phyloP scores from a whole-genome alignment of 2,113 vertebrate species.

The Pagrus major region DNA sequence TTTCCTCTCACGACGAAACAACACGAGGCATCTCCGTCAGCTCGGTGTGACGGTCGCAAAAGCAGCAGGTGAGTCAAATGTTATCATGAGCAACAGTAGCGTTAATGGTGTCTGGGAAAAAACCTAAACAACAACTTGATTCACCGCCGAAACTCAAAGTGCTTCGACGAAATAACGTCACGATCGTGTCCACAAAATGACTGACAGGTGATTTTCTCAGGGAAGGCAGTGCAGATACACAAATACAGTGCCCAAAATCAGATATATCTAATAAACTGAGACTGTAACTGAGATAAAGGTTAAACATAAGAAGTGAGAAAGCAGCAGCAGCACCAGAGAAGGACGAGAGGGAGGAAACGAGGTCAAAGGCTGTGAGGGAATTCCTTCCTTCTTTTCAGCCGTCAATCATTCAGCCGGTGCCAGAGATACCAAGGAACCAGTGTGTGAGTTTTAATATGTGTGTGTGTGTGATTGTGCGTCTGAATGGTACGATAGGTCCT shows the following conservation, averaged over 20 bases:
- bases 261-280: too few species aligned
- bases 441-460: slow-evolving; percentile 48
- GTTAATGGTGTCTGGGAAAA: too few species aligned
- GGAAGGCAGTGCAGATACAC: background rate
- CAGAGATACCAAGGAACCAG: slow-evolving; percentile 77
- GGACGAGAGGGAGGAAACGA: slow-evolving; percentile 64
- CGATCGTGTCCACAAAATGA: too few species aligned
- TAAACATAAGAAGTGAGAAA: slow-evolving; percentile 51
- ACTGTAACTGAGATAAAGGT: slow-evolving; percentile 16
- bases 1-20: background rate
- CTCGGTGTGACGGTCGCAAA: fast-evolving
- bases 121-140: too few species aligned
- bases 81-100: too few species aligned
- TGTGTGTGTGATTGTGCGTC: slow-evolving; percentile 41
- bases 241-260: background rate
- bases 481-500: slow-evolving; percentile 73
- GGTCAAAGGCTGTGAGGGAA: slow-evolving; percentile 82
- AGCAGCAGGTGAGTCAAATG: background rate
- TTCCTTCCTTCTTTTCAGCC: slow-evolving; percentile 78
- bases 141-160: background rate
- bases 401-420: slow-evolving; percentile 78
- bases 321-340: slow-evolving; percentile 41
- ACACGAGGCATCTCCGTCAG: background rate
- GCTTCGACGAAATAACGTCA: too few species aligned
- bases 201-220: background rate